A percentile compares a stretch with the other conserved stretches of the same genome.
Conservation (phyloP, 2,797 vertebrate genomes). For the Ispidina lecontei region DNA sequence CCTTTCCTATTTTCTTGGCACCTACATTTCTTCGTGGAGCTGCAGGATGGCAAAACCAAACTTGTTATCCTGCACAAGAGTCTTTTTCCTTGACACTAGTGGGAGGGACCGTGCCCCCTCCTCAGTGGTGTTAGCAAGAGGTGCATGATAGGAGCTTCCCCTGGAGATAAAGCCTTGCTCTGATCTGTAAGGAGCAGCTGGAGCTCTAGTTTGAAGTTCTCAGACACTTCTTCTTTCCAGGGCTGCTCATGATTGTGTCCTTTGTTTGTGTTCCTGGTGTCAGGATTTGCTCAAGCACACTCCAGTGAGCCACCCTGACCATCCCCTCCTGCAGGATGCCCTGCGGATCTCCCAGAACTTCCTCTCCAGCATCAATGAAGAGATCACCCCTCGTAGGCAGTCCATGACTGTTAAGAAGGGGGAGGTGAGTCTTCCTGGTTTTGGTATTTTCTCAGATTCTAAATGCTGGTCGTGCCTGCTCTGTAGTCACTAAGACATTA, state of each 20-base stretch:
- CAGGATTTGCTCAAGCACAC: constrained; percentile 98
- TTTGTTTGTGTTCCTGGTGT: background rate
- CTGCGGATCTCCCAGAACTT: constrained; percentile 98
- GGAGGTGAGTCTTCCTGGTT: constrained; percentile 84
- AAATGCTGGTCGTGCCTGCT: background rate
- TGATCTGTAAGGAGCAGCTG: background rate
- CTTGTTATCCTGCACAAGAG: background rate
- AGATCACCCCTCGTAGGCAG: constrained; percentile 93
- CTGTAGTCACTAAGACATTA: constrained; percentile 10
- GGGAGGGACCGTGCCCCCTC: background rate
- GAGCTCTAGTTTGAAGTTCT: background rate
- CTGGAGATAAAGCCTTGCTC: background rate
- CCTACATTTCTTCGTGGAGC: background rate
- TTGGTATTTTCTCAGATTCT: background rate
- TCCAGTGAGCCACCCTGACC: constrained; percentile 90
- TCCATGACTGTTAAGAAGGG: constrained; percentile 96
- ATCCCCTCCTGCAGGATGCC: constrained; percentile 92
- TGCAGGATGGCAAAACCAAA: background rate
- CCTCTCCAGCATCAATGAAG: constrained; percentile 97
- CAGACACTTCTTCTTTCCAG: background rate
- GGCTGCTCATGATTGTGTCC: background rate
- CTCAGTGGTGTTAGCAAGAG: background rate
- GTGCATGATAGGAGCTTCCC: background rate
- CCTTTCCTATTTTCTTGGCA: background rate
- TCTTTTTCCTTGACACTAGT: background rate